phyloP scores from a whole-genome alignment of 2,888 invertebrate species.

The Maniola hyperantus region DNA sequence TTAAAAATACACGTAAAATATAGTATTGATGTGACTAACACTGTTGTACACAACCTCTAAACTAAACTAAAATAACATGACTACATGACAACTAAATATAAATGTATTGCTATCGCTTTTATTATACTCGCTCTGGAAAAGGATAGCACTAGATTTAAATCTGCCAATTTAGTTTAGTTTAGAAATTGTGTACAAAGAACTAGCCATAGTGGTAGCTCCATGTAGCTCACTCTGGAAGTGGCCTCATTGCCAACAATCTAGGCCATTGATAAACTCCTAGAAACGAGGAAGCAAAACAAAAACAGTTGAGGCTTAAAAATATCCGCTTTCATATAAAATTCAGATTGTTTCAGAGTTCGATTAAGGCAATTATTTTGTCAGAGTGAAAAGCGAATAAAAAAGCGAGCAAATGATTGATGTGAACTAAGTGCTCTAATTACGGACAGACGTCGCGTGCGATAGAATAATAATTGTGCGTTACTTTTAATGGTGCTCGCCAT shows the following conservation, averaged over 20 bases:
- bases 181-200: no score
- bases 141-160: no score
- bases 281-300: neutral
- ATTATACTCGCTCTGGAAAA: no score
- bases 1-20: neutral
- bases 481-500: conserved; percentile 64
- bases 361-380: conserved; percentile 37
- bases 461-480: conserved; percentile 52
- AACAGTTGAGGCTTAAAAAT: neutral
- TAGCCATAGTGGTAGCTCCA: no score
- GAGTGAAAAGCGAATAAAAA: conserved; percentile 39
- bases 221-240: no score
- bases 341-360: conserved; percentile 19
- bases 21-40: neutral
- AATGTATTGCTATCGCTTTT: no score
- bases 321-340: conserved; percentile 6
- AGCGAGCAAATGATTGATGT: conserved; percentile 63
- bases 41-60: no score
- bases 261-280: neutral
- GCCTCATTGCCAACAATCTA: neutral
- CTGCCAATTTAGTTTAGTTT: no score
- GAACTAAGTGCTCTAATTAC: conserved; percentile 67
- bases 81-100: no score
- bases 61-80: no score
- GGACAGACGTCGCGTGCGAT: conserved; percentile 55